Evolutionary conservation across 2,888 invertebrate genomes (phyloP), one percentile per base, ranked within the genome.

Genomic region (Sarcophaga subvicina): DNA sequence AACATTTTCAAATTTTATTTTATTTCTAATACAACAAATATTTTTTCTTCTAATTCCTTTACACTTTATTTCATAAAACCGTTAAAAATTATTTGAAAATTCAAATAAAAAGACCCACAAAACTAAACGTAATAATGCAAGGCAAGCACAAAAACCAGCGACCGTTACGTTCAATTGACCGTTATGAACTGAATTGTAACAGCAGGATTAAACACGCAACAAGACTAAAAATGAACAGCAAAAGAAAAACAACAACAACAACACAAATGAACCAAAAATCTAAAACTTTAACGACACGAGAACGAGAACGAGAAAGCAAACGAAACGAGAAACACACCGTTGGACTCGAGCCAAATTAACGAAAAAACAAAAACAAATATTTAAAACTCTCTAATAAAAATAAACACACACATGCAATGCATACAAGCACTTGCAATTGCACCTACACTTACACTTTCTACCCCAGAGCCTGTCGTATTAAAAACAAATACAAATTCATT

Each of bases 131-230:
- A 37, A 37, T 37, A 37, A 37, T 37, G 37, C 37, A 37, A 37
- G 37, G 37, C 54, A 54, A 12, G 54, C 12, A 54, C 17, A 10
- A 14, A 49, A 25, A 64, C 1, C 64, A 63, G n/a, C 59, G 47
- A 80, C 82, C 86, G 71, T 77, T 79, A 77, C 60, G 60, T 80
- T 83, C 72, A 72, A 75, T 80, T 71, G 67, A 49, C 79, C 79
- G 86, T 54, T 54, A 83, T 71, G 37, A 86, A 86, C 86, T 86
- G 63, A 86, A 76, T 63, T 78, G 8, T 63, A 79, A 25, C 45
- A 73, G 60, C 83, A 79, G 79, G 69, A 79, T 79, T 64, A 79
- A 73, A 79, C 73, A 75, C 54, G 1, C 17, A 14, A 79, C 78
- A 73, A 83, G 78, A 72, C 25, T 60, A 22, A 62, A 22, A 60